A percentile compares a stretch with the other conserved stretches of the same genome.
Conservation (phyloP, 2,113 vertebrate species). For the Crotalus tigris region DNA sequence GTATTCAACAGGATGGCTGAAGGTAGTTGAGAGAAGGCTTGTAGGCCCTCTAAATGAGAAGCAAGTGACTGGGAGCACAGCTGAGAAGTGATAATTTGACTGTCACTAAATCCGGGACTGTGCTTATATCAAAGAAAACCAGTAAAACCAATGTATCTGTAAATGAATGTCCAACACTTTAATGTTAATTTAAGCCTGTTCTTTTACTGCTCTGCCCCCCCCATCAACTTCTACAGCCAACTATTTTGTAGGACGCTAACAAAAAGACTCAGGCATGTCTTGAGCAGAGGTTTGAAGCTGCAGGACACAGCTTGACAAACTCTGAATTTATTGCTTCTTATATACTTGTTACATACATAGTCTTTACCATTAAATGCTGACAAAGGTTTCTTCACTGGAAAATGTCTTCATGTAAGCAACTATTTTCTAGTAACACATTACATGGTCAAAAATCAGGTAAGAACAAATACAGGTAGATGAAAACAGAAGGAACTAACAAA, state of each 20-base stretch:
- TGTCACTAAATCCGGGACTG: not conserved
- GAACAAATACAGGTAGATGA: no score
- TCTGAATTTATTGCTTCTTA: no score
- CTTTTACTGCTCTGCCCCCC: not conserved
- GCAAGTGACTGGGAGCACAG: not conserved
- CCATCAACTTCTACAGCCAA: not conserved
- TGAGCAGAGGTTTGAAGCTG: no score
- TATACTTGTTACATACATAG: no score
- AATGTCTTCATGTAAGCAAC: no score
- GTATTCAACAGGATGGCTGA: not conserved
- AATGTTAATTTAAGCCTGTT: not conserved
- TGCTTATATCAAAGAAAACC: not conserved
- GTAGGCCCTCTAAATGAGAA: not conserved
- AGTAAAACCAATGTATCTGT: not conserved
- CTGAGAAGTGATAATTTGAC: not conserved
- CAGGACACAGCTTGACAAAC: no score
- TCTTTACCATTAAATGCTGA: no score
- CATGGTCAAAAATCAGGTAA: no score
- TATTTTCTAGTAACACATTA: no score
- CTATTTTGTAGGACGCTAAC: not conserved
- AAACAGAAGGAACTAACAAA: no score
- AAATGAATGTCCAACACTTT: not conserved
- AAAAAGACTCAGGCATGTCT: no score
- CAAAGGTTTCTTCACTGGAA: no score
- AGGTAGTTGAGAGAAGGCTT: not conserved